These are phyloP conservation scores for Cydia strobilella DNA, from an alignment of 1,140 invertebrate genomes.

Conservation along the genomic window DNA sequence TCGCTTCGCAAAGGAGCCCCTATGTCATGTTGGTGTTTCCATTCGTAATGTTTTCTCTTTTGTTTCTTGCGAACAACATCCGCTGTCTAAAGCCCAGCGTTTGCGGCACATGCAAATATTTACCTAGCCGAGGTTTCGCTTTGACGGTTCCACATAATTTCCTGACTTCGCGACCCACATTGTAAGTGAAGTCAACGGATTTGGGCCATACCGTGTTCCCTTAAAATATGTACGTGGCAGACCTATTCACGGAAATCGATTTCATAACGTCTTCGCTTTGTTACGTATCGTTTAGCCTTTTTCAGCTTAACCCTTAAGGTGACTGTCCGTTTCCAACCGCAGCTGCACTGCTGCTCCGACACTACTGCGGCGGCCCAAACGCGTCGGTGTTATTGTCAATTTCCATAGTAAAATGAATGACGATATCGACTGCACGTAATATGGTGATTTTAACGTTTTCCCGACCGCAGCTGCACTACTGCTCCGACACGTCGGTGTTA, in stretches of 20 bases:
- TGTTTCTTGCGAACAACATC: slow-evolving; percentile 62
- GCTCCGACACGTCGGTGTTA: too few relatives aligned
- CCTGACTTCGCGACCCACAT: slow-evolving; percentile 44
- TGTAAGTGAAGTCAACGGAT: background rate
- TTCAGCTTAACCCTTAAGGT: too few relatives aligned
- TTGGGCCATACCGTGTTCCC: background rate
- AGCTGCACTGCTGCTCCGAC: too few relatives aligned
- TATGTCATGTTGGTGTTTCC: slow-evolving; percentile 49
- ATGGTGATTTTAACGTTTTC: too few relatives aligned
- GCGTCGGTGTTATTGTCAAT: too few relatives aligned
- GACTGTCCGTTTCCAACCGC: too few relatives aligned
- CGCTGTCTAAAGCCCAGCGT: slow-evolving; percentile 57
- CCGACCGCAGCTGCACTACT: too few relatives aligned
- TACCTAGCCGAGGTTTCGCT: slow-evolving; percentile 56
- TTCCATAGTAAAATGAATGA: too few relatives aligned
- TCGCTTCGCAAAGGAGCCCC: slow-evolving; percentile 17
- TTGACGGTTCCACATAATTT: slow-evolving; percentile 55
- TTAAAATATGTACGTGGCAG: background rate
- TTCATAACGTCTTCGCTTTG: background rate
- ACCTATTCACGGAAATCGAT: background rate
- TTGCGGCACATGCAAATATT: slow-evolving; percentile 64
- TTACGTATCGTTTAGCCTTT: background rate
- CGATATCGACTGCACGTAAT: too few relatives aligned
- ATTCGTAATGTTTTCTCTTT: slow-evolving; percentile 65
- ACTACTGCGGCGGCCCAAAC: too few relatives aligned